Conservation (phyloP, 2,888 invertebrate species). For the Sepiola atlantica region DNA sequence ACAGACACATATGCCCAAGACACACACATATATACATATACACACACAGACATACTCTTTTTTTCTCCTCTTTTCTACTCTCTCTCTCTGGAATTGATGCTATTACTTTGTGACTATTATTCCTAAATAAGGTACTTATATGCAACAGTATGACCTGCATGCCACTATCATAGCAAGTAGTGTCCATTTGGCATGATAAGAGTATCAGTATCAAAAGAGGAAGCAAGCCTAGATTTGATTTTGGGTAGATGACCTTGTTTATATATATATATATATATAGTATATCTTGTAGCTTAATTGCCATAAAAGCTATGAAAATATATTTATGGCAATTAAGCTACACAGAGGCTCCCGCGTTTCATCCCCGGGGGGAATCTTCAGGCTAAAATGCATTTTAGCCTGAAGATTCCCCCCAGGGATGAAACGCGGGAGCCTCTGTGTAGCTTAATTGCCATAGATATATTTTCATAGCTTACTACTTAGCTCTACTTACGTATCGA, state of each 20-base stretch:
- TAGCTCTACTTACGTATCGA: no score
- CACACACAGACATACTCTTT: neutral
- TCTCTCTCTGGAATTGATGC: neutral
- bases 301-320: no score
- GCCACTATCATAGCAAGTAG: neutral
- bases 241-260: neutral
- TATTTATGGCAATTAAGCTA: no score
- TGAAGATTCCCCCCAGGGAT: no score
- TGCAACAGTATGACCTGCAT: constrained; percentile 12
- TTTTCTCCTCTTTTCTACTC: no score
- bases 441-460: no score
- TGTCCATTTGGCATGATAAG: neutral
- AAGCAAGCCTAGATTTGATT: neutral
- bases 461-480: no score
- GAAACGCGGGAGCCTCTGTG: no score
- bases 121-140: neutral
- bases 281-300: no score
- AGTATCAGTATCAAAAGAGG: neutral
- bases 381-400: no score
- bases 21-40: neutral
- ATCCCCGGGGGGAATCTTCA: no score
- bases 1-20: neutral
- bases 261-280: neutral
- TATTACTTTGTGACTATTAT: neutral
- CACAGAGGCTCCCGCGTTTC: no score